These are phyloP conservation scores for Solen grandis DNA, from an alignment of 1,140 invertebrate genomes.

Conservation along the genomic window DNA sequence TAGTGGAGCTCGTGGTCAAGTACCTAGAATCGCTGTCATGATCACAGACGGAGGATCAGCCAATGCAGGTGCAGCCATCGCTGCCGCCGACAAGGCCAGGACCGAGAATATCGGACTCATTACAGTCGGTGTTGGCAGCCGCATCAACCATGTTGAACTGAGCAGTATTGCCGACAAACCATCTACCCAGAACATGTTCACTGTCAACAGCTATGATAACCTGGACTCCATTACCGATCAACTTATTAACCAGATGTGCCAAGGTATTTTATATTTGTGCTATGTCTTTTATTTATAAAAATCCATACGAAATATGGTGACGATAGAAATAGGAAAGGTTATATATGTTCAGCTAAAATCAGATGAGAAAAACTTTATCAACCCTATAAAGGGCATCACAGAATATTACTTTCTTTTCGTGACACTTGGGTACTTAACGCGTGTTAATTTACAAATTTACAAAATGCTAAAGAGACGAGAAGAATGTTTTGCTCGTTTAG, in stretches of 20 bases:
- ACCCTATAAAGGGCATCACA: too few species aligned
- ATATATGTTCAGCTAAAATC: neutral
- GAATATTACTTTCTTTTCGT: too few species aligned
- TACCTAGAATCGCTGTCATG: conserved; percentile 70
- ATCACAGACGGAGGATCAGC: conserved; percentile 64
- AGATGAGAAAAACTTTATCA: too few species aligned
- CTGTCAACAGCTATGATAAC: conserved; percentile 61
- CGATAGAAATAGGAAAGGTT: neutral
- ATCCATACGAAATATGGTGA: neutral
- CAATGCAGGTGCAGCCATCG: conserved; percentile 51
- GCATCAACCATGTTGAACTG: conserved; percentile 65
- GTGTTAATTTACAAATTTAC: too few species aligned
- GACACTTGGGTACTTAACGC: too few species aligned
- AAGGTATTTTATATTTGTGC: conserved; percentile 46
- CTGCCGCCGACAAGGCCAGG: conserved; percentile 56
- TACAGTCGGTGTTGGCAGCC: conserved; percentile 70
- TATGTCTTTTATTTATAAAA: neutral
- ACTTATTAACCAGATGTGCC: conserved; percentile 64
- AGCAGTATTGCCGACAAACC: conserved; percentile 65
- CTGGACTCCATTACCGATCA: conserved; percentile 63
- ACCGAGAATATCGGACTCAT: conserved; percentile 66
- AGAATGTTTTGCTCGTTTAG: too few species aligned
- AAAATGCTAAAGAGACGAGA: too few species aligned
- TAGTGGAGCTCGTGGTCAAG: conserved; percentile 66
- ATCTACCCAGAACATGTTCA: conserved; percentile 62